phyloP scores from a whole-genome alignment of 2,888 invertebrate species.

The Mylabris sibirica region DNA sequence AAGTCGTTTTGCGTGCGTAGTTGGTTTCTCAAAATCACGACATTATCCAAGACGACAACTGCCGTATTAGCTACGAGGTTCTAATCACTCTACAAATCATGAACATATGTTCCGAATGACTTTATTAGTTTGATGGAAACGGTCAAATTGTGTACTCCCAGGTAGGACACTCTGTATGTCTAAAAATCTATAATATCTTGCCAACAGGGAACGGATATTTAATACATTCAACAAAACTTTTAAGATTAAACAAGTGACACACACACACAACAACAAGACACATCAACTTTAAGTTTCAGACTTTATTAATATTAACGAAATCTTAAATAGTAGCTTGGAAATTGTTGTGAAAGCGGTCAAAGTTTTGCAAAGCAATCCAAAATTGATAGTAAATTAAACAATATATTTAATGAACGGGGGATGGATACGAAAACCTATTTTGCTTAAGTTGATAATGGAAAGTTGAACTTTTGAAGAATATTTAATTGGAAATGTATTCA shows the following conservation, averaged over 20 bases:
- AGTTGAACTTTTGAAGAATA: not conserved
- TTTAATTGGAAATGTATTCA: not conserved
- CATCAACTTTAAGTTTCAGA: not conserved
- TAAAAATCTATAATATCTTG: not conserved
- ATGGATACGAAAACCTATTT: no score
- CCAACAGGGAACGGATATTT: not conserved
- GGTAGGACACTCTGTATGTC: no score
- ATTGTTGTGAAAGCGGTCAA: not conserved
- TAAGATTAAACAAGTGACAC: slow-evolving; percentile 2
- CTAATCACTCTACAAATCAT: no score
- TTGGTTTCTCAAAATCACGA: no score
- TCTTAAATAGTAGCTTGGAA: not conserved
- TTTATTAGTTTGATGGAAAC: no score
- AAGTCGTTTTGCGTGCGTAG: no score
- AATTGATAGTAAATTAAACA: not conserved
- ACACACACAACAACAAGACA: not conserved
- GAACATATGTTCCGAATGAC: no score
- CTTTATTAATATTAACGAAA: slow-evolving; percentile 4
- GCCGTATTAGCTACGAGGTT: no score
- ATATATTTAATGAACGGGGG: not conserved
- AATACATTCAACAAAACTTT: not conserved
- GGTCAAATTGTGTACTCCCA: no score
- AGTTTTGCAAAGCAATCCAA: not conserved
- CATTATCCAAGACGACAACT: no score
- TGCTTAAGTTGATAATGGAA: no score